Evolutionary conservation across 2,888 invertebrate genomes (phyloP).

Genomic region (Spodoptera picta): DNA sequence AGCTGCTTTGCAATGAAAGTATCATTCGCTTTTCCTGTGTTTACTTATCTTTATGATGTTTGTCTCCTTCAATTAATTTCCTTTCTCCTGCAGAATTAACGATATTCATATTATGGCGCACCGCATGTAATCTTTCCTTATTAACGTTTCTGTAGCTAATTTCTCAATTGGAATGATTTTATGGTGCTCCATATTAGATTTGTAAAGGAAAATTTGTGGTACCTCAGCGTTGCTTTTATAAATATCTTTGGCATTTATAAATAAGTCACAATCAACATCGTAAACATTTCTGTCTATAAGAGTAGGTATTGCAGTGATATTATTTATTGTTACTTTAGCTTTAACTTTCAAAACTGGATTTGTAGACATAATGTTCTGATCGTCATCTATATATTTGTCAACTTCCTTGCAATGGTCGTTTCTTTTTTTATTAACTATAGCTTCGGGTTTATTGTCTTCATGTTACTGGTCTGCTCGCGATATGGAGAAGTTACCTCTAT

Average conservation of each 20-base stretch:
- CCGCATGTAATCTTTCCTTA: too few relatives aligned
- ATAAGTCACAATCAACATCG: constrained; percentile 32
- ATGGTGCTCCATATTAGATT: constrained; percentile 3
- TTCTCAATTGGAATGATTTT: too few relatives aligned
- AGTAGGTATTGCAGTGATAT: constrained; percentile 10
- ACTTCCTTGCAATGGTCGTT: neutral
- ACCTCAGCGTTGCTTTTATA: constrained; percentile 13
- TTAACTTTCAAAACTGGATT: constrained; percentile 16
- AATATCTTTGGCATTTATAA: constrained; percentile 27
- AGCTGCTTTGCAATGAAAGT: too few relatives aligned
- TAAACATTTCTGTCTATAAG: constrained; percentile 28
- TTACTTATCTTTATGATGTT: too few relatives aligned
- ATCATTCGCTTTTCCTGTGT: too few relatives aligned
- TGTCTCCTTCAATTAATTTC: too few relatives aligned
- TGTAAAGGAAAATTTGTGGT: constrained; percentile 6
- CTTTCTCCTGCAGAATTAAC: too few relatives aligned
- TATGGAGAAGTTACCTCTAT: too few relatives aligned
- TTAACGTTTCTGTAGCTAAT: too few relatives aligned
- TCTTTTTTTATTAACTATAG: neutral
- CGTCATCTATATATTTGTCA: neutral
- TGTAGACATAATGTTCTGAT: constrained; percentile 10
- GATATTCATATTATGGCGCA: too few relatives aligned
- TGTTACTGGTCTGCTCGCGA: too few relatives aligned
- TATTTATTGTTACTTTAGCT: constrained; percentile 29
- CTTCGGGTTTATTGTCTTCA: too few relatives aligned